Percentiles rank a stretch among this genome's conserved stretches.
Evolutionary conservation across 2,888 invertebrate genomes (phyloP).

Genomic region (Nephrotoma appendiculata): DNA sequence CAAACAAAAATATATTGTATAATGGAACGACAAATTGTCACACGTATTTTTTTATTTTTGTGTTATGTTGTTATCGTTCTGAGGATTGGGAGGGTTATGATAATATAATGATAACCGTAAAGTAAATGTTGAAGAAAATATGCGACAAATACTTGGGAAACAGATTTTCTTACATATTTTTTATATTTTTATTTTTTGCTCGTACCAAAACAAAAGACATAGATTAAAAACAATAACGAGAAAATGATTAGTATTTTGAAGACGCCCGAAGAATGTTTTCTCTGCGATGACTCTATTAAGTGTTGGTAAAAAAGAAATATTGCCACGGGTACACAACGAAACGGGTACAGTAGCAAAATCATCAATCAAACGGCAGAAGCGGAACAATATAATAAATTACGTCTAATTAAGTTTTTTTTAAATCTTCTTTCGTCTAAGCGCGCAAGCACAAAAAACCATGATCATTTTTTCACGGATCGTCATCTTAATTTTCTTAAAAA

Average conservation of each 20-base stretch:
- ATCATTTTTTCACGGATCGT: background rate
- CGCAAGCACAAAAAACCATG: background rate
- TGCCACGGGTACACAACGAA: background rate
- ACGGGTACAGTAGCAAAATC: background rate
- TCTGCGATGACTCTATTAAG: background rate
- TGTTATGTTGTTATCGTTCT: background rate
- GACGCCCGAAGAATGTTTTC: background rate
- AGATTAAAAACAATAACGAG: background rate
- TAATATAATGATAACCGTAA: background rate
- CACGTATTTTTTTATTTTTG: background rate
- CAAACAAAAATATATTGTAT: background rate
- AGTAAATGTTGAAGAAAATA: background rate
- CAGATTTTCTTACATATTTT: background rate
- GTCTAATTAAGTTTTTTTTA: background rate
- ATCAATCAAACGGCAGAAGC: background rate
- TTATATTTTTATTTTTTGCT: background rate
- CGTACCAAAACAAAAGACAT: background rate
- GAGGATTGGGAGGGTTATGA: background rate
- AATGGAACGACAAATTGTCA: background rate
- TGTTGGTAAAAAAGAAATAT: background rate
- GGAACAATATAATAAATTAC: background rate
- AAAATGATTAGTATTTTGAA: background rate
- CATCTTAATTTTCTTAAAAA: background rate
- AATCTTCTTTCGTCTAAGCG: background rate
- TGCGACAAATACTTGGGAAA: background rate